Evolutionary conservation across 2,888 invertebrate species (phyloP).

Genomic region (Atrina japonica): DNA sequence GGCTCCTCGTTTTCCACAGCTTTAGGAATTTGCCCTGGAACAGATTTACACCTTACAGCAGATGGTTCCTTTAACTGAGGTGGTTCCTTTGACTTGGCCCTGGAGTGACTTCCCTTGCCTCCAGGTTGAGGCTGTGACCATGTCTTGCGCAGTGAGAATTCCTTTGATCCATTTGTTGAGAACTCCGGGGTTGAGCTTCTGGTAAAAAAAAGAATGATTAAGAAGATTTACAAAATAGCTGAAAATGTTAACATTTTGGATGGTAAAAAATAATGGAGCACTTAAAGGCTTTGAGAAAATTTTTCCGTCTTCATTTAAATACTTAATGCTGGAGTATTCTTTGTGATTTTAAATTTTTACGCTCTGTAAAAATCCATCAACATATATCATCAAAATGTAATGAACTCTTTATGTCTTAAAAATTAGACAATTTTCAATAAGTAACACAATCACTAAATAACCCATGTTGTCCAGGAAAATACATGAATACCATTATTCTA

Average conservation of each 20-base stretch:
- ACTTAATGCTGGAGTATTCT: too few relatives aligned
- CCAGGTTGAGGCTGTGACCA: slow-evolving; percentile 81
- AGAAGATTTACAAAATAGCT: not conserved
- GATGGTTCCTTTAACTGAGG: slow-evolving; percentile 19
- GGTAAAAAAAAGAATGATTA: slow-evolving; percentile 6
- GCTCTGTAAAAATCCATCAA: too few relatives aligned
- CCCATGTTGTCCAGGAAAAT: too few relatives aligned
- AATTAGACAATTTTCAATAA: too few relatives aligned
- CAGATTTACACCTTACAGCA: slow-evolving; percentile 68
- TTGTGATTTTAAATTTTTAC: too few relatives aligned
- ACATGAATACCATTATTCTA: too few relatives aligned
- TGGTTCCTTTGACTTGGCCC: slow-evolving; percentile 29
- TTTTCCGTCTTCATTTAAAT: too few relatives aligned
- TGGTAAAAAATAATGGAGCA: too few relatives aligned
- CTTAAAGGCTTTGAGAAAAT: too few relatives aligned
- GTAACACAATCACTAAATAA: too few relatives aligned
- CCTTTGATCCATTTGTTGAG: slow-evolving; percentile 78
- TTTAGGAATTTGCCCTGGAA: slow-evolving; percentile 57
- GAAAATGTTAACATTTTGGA: not conserved
- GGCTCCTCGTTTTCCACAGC: slow-evolving; percentile 15
- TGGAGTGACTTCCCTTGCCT: slow-evolving; percentile 55
- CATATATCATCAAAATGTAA: too few relatives aligned
- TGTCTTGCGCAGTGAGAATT: slow-evolving; percentile 82
- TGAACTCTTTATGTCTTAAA: too few relatives aligned
- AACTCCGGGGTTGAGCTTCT: slow-evolving; percentile 80